Percentiles rank a stretch among this genome's conserved stretches.
phyloP scores from a whole-genome alignment of 2,888 invertebrate genomes.

The Tetranychus piercei region DNA sequence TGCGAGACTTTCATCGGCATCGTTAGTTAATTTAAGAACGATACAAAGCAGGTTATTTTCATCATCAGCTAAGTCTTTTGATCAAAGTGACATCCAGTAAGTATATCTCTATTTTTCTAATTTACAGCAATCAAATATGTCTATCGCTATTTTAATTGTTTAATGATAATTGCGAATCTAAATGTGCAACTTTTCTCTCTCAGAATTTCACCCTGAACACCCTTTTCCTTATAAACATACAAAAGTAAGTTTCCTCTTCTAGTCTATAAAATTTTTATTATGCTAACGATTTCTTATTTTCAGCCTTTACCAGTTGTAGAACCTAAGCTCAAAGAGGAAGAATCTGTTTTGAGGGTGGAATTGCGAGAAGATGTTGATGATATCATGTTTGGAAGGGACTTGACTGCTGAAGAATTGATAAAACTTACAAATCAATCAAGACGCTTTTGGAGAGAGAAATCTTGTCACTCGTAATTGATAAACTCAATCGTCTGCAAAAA shows the following conservation, averaged over 20 bases:
- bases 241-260: slow-evolving; percentile 35
- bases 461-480: background rate
- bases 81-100: background rate
- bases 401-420: slow-evolving; percentile 4
- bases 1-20: background rate
- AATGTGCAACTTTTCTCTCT: too few species aligned
- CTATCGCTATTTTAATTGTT: background rate
- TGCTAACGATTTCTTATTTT: background rate
- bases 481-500: background rate
- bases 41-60: background rate
- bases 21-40: background rate
- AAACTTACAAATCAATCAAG: background rate
- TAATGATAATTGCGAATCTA: too few species aligned
- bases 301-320: slow-evolving; percentile 16
- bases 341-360: slow-evolving; percentile 18
- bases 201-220: slow-evolving; percentile 43
- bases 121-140: background rate
- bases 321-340: slow-evolving; percentile 12
- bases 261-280: slow-evolving; percentile 31
- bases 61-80: background rate
- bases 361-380: slow-evolving; percentile 4
- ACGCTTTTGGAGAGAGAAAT: background rate
- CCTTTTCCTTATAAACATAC: slow-evolving; percentile 59
- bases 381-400: slow-evolving; percentile 5
- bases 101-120: background rate